A percentile compares a stretch with the other conserved stretches of the same genome.
Conservation (phyloP, 2,797 vertebrate genomes). For the Amphiprion clarkii region DNA sequence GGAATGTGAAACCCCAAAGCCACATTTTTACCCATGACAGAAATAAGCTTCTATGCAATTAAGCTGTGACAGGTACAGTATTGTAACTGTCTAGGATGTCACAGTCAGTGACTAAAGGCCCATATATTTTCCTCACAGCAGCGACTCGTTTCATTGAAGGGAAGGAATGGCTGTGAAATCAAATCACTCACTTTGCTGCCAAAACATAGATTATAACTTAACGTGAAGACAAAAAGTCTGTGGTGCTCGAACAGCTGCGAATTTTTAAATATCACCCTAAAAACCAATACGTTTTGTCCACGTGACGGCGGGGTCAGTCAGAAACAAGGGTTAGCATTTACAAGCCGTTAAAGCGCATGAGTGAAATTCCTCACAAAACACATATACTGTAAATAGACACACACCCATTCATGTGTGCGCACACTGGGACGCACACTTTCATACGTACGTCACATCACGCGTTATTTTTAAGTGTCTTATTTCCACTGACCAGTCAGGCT, state of each 20-base stretch:
- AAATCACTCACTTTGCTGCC: slow-evolving; percentile 68
- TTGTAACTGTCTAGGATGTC: slow-evolving; percentile 52
- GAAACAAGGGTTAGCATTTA: slow-evolving; percentile 38
- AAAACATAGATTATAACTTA: slow-evolving; percentile 72
- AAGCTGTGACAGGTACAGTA: slow-evolving; percentile 39
- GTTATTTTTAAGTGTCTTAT: slow-evolving; percentile 73
- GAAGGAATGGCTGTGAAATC: slow-evolving; percentile 74
- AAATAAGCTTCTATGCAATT: slow-evolving; percentile 16
- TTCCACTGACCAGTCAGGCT: slow-evolving; percentile 66
- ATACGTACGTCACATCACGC: slow-evolving; percentile 9
- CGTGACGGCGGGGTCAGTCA: slow-evolving; percentile 29
- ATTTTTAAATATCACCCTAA: slow-evolving; percentile 45
- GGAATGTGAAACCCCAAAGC: slow-evolving; percentile 4
- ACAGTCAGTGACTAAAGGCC: slow-evolving; percentile 37
- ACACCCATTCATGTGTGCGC: neutral
- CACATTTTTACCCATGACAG: neutral
- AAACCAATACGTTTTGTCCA: slow-evolving; percentile 32
- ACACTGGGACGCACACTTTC: slow-evolving; percentile 7
- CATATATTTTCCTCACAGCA: slow-evolving; percentile 57
- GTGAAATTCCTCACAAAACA: slow-evolving; percentile 16
- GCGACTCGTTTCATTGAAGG: slow-evolving; percentile 57
- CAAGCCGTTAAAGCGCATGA: slow-evolving; percentile 25
- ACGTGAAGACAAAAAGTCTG: slow-evolving; percentile 38
- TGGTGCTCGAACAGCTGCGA: slow-evolving; percentile 54
- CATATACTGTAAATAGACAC: slow-evolving; percentile 19